Evolutionary conservation across 2,797 vertebrate genomes (phyloP), one percentile per base, ranked within the genome.

Genomic region (Tinamus major): DNA sequence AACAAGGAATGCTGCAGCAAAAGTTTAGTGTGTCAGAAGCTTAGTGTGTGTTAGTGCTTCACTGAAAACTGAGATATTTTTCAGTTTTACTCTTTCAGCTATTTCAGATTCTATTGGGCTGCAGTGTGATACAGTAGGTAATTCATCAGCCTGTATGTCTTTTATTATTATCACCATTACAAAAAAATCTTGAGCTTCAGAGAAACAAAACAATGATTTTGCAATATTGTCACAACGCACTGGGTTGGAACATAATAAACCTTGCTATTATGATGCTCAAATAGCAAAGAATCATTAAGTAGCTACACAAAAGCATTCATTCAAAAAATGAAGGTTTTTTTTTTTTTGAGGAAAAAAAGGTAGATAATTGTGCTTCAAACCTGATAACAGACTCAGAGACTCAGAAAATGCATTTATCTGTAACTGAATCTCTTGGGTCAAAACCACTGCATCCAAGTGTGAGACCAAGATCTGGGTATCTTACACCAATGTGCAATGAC

Each of bases 191-290:
- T 5, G 59, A 67, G 51, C 78, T 94, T 91, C 92, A 70, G 77
- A 91, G 94, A 94, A 95, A 95, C 85, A 91, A 91, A 95, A 41
- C 72, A 95, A 85, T 92, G 95, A 95, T 86, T 96, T 92, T 89
- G 55, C 74, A 83, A 72, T 87, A 94, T 72, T 81, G 90, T 87
- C 93, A 87, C 76, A 95, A 85, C 82, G 83, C 2, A 13, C 55
- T 42, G 75, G n/a, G 56, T 85, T 93, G 87, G 84, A 92, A 90
- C 46, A 75, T 70, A 79, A 89, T 87, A 87, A 94, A 89, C 85
- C 51, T 78, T 79, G 51, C 64, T 89, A 24, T 89, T 74, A 84
- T 37, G 69, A 58, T 44, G 8, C 64, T 68, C 61, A 69, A 87
- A 83, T 71, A 69, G 64, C 63, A 70, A 95, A 67, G 72, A 90